Evolutionary conservation across 1,140 invertebrate species (phyloP), one percentile per base, ranked within the genome.

Genomic region (Alviniconcha marisindica): DNA sequence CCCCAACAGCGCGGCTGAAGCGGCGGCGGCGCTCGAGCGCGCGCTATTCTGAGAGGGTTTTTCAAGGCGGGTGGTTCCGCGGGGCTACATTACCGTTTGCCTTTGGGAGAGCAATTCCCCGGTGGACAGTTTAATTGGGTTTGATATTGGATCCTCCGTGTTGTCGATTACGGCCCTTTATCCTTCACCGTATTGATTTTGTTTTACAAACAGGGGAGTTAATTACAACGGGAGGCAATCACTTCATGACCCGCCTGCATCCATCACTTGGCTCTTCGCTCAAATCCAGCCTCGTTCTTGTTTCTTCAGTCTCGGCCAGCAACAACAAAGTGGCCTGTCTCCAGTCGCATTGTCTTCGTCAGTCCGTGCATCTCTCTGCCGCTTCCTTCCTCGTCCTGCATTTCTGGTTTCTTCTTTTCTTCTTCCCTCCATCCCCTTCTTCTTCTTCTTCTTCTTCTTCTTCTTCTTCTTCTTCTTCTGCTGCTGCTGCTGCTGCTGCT

Each of bases 121-220:
- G n/a, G 51, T 77, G n/a, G 74, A 77, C 74, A 77, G 74, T 77
- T 77, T 77, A 77, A 77, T 77, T 77, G 44, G 42, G 74, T 77
- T 77, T 77, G 74, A 77, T 77, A 77, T 77, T 77, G 44, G 74
- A 77, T n/a, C 40, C 44, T 51, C 42, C 31, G 40, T 36, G 74
- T 51, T 51, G 28, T 77, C 74, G 74, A 77, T 77, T 77, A 66
- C 44, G 21, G 40, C 3, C 44, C 51, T 48, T 54, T 77, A 48
- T 48, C n/a, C 74, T 33, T 3, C 44, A 48, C 40, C 38, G 42
- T 54, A 77, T 77, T 33, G 74, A 77, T 77, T 44, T n/a, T 40
- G 28, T 7, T 44, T 77, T 44, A 28, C 42, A 77, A 44, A 77
- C 40, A 77, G 51, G 44, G 42, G n/a, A 77, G 51, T 44, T 77